Conservation (phyloP, 2,113 vertebrate species). For the Nyctereutes procyonoides region DNA sequence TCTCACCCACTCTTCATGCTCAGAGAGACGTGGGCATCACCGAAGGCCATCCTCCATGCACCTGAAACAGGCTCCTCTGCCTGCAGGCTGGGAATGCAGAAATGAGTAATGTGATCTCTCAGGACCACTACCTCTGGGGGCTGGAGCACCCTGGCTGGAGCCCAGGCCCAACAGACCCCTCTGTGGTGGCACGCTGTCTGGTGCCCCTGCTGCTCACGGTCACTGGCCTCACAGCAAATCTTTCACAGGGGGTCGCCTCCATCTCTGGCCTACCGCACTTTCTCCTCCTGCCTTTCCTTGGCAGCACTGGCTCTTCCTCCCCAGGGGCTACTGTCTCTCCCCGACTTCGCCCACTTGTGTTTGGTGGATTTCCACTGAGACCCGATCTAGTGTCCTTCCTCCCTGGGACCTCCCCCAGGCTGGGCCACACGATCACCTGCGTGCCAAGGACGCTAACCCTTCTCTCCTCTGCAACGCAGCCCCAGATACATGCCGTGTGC, state of each 20-base stretch:
- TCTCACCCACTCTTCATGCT: background rate
- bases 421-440: background rate
- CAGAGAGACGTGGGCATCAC: background rate
- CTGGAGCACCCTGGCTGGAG: background rate
- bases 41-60: background rate
- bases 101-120: accelerated
- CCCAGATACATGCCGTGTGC: background rate
- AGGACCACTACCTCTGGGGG: background rate
- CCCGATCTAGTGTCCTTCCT: background rate
- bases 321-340: too few species aligned
- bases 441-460: background rate
- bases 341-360: too few species aligned
- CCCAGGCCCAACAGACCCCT: too few species aligned
- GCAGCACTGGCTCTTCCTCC: background rate
- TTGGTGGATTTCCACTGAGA: background rate
- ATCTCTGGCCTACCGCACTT: background rate
- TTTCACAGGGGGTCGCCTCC: background rate
- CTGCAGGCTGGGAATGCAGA: background rate
- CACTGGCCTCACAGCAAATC: background rate
- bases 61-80: background rate
- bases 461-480: background rate
- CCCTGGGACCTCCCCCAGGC: too few species aligned
- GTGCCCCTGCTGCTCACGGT: background rate
- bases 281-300: background rate
- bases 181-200: background rate